phyloP scores from a whole-genome alignment of 2,888 invertebrate species.

The Chrysolina haemoptera region DNA sequence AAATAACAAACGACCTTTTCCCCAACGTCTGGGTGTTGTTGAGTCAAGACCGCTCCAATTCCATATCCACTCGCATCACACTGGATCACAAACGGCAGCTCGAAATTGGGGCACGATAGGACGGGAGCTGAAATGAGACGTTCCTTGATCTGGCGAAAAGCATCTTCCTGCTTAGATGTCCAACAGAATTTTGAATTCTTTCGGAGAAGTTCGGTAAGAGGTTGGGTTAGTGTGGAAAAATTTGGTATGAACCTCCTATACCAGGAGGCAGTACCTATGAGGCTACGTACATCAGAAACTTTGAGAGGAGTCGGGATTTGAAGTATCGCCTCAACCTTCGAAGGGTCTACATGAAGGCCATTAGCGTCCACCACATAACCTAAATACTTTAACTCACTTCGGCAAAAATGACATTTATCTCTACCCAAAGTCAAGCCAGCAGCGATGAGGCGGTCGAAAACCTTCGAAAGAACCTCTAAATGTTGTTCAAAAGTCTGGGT shows the following conservation, averaged over 20 bases:
- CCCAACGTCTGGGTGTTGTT: constrained; percentile 13
- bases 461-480: neutral
- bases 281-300: too few relatives aligned
- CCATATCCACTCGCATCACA: neutral
- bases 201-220: too few relatives aligned
- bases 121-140: neutral
- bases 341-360: too few relatives aligned
- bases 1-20: constrained; percentile 9
- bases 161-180: too few relatives aligned
- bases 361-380: too few relatives aligned
- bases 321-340: too few relatives aligned
- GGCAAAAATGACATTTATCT: neutral
- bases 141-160: too few relatives aligned
- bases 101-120: neutral
- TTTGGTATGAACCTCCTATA: neutral
- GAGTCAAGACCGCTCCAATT: constrained; percentile 7
- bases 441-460: neutral
- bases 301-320: too few relatives aligned
- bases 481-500: neutral
- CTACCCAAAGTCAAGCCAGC: neutral
- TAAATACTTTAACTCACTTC: too few relatives aligned
- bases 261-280: neutral
- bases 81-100: constrained; percentile 16
- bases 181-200: too few relatives aligned
- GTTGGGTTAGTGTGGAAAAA: neutral